Conservation (phyloP, 2,797 vertebrate genomes). For the Rallus crepitans region DNA sequence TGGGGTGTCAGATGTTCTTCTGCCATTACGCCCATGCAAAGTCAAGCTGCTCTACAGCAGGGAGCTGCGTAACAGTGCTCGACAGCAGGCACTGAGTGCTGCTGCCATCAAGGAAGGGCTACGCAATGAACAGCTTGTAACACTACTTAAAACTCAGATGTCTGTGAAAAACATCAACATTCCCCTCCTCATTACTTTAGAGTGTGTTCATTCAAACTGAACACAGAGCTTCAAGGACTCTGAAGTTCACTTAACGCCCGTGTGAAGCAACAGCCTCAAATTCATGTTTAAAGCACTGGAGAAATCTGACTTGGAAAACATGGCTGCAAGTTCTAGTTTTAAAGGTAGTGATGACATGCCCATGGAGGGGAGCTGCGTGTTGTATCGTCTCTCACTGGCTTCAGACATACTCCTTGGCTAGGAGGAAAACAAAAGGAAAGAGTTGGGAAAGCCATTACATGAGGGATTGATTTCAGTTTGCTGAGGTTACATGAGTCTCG, state of each 20-base stretch:
- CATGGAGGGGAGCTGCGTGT: neutral
- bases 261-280: neutral
- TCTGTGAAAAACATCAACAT: neutral
- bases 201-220: neutral
- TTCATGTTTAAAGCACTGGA: neutral
- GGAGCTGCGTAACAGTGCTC: neutral
- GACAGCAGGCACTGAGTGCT: neutral
- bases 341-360: neutral
- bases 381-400: neutral
- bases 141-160: neutral
- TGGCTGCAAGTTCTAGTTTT: neutral
- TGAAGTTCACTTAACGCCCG: neutral
- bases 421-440: neutral
- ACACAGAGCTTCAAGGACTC: neutral
- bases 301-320: neutral
- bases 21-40: neutral
- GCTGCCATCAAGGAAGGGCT: neutral
- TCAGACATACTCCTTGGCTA: neutral
- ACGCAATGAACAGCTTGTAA: neutral
- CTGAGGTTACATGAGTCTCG: conserved; percentile 2
- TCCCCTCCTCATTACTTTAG: neutral
- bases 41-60: neutral
- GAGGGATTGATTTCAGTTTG: conserved; percentile 37
- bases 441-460: neutral
- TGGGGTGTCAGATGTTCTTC: neutral